These are phyloP conservation scores for Globodera ellingtonae DNA, from an alignment of 1,140 invertebrate genomes.

Conservation along the genomic window DNA sequence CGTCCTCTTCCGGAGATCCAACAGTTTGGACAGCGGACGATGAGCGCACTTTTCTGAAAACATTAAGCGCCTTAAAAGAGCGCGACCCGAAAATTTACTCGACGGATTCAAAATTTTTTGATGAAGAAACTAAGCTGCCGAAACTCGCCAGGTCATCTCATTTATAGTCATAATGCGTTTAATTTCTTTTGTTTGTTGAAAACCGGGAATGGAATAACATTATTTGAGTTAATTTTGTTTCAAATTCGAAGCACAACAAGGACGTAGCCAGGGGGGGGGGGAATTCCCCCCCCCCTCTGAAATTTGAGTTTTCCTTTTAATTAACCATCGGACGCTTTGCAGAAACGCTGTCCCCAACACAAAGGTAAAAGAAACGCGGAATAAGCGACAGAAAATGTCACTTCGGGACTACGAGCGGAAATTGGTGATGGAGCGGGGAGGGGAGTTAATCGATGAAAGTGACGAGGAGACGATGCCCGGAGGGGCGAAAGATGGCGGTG, in stretches of 20 bases:
- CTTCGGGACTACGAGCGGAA: slow-evolving; percentile 81
- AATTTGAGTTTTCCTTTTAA: neutral
- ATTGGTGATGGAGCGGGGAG: slow-evolving; percentile 75
- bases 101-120: slow-evolving; percentile 76
- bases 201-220: neutral
- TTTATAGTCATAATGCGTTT: slow-evolving; percentile 2
- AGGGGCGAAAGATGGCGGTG: slow-evolving; percentile 13
- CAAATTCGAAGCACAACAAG: neutral
- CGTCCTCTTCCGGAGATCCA: neutral
- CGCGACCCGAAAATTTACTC: slow-evolving; percentile 87
- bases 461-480: slow-evolving; percentile 20
- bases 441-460: slow-evolving; percentile 66
- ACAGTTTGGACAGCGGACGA: slow-evolving; percentile 70
- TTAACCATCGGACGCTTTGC: neutral
- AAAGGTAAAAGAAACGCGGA: neutral
- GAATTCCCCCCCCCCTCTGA: no score
- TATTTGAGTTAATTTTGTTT: neutral
- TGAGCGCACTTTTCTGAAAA: slow-evolving; percentile 84
- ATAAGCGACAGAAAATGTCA: slow-evolving; percentile 66
- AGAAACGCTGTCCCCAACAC: neutral
- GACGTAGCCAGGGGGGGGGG: no score
- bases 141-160: slow-evolving; percentile 14
- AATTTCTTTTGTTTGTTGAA: neutral
- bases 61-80: slow-evolving; percentile 80
- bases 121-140: slow-evolving; percentile 65